Conservation (phyloP, 1,140 invertebrate genomes). For the Maniola jurtina region DNA sequence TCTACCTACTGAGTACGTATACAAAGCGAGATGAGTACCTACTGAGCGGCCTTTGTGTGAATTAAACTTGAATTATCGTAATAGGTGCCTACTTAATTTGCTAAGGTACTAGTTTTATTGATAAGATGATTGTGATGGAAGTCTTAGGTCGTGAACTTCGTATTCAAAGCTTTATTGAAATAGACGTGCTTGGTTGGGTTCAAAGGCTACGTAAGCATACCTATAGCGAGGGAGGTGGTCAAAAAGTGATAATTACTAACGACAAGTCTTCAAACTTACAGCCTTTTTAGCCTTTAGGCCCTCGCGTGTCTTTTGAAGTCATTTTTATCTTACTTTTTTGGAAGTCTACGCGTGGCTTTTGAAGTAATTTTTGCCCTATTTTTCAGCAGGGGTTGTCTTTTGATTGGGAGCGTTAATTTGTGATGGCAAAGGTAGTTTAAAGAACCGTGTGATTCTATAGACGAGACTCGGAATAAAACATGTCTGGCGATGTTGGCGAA, state of each 20-base stretch:
- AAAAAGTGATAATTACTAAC: background rate
- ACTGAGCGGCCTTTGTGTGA: no score
- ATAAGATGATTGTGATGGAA: no score
- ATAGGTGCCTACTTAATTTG: no score
- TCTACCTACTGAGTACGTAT: no score
- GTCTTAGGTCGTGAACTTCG: no score
- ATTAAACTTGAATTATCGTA: no score
- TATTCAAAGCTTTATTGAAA: no score
- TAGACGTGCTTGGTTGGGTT: no score
- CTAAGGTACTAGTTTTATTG: no score
- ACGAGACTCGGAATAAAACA: background rate
- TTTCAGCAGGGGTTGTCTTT: conserved; percentile 11
- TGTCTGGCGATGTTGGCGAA: background rate
- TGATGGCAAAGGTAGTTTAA: conserved; percentile 11
- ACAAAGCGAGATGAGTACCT: no score
- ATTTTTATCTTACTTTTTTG: conserved; percentile 4
- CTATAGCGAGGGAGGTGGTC: background rate
- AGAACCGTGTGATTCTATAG: conserved; percentile 10
- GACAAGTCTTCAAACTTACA: background rate
- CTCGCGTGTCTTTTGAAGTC: conserved; percentile 11
- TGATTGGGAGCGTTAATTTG: conserved; percentile 12
- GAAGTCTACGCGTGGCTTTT: conserved; percentile 4
- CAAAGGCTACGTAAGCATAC: no score
- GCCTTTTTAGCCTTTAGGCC: background rate
- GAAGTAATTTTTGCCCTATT: conserved; percentile 12